A percentile compares a stretch with the other conserved stretches of the same genome.
Conservation (phyloP, 2,797 vertebrate species). For the Sylvia borin region DNA sequence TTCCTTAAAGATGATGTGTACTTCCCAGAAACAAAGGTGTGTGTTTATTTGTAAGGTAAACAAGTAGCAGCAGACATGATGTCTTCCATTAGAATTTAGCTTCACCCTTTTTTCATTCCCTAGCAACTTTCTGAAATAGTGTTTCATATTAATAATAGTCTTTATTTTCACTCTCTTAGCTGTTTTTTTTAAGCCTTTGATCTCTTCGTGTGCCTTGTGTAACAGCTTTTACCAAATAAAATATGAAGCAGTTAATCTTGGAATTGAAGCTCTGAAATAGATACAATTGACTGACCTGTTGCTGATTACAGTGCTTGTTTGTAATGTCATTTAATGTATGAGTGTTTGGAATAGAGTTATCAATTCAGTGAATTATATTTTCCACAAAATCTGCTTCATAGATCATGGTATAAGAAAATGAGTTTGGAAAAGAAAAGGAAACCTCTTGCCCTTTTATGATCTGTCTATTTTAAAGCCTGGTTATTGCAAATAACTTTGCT, state of each 20-base stretch:
- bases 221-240: neutral
- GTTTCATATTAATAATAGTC: neutral
- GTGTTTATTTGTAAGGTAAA: neutral
- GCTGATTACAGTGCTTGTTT: neutral
- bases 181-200: neutral
- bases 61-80: neutral
- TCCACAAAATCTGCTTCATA: neutral
- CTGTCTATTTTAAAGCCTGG: neutral
- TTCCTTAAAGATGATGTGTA: neutral
- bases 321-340: neutral
- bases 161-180: neutral
- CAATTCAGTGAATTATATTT: neutral
- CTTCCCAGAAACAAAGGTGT: neutral
- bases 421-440: neutral
- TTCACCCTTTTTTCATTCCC: neutral
- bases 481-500: neutral
- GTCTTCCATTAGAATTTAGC: neutral
- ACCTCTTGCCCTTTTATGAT: neutral
- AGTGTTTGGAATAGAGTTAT: neutral
- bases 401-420: neutral
- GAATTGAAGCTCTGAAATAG: constrained; percentile 2
- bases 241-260: neutral
- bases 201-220: neutral
- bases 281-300: neutral
- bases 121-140: neutral